A percentile compares a stretch with the other conserved stretches of the same genome.
Conservation (phyloP, 2,888 invertebrate species). For the Cephus pulcher region DNA sequence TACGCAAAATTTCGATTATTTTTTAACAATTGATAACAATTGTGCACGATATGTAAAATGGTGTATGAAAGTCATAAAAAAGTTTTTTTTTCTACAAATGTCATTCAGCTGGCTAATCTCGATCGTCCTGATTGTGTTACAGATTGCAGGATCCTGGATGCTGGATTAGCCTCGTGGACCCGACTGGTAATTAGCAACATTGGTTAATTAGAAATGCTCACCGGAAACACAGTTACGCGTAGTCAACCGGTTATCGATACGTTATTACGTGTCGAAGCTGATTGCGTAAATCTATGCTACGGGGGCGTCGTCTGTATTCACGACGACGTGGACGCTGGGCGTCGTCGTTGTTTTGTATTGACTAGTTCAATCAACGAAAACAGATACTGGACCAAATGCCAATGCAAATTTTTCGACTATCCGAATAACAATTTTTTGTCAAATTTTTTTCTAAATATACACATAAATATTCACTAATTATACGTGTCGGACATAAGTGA, state of each 20-base stretch:
- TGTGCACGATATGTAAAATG: no score
- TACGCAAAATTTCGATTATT: neutral
- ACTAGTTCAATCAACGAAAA: neutral
- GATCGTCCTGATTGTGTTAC: neutral
- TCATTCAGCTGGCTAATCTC: neutral
- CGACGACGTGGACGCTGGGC: neutral
- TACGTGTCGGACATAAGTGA: no score
- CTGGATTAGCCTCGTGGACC: neutral
- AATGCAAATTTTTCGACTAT: neutral
- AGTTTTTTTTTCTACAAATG: neutral
- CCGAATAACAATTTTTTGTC: no score
- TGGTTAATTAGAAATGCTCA: neutral
- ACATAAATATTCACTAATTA: neutral
- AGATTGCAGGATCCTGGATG: neutral
- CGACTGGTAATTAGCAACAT: neutral
- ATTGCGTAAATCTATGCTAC: neutral
- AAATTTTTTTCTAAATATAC: neutral
- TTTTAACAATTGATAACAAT: neutral
- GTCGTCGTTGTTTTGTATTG: neutral
- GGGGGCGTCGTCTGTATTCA: neutral
- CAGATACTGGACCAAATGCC: neutral
- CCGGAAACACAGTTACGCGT: neutral
- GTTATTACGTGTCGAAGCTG: neutral
- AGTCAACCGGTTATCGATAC: neutral
- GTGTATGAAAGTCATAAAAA: no score